Base-by-base conservation (phyloP, 2,113 vertebrate species). In the Ceuthmochares aereus region DNA sequence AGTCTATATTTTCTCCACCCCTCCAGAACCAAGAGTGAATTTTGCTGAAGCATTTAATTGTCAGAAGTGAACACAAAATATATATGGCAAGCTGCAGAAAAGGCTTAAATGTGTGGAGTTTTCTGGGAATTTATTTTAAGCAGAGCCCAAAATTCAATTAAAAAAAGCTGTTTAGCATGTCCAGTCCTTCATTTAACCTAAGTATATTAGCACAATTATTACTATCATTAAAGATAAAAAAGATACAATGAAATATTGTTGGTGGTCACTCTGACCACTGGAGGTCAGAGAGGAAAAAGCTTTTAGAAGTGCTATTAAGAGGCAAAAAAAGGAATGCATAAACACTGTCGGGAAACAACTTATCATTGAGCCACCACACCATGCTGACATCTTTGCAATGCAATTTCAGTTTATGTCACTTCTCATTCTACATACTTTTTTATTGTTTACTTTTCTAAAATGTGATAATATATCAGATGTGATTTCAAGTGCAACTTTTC, bases 31-130 rank as follows among this genome's bases (percentile, higher is more conserved):
- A 91, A 60, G 52, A 52, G 79, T 93, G 84, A 97, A 96, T 97
- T 98, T 96, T 97, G 67, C 78, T 96, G 96, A 97, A 84, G 47
- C 76, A 47, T 79, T 91, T 90, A 88, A 60, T 89, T 92, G 84
- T 96, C 91, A 95, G 69, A 72, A 95, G 27, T 59, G 88, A 96
- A 92, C 29, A 93, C 49, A 87, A 96, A 93, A 93, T 77, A 40
- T 32, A 82, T 88, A 96, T 96, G 83, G 43, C 42, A 91, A 95
- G 60, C 77, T 63, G 83, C 32, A 88, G 70, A 80, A 90, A 96
- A 95, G 69, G 23, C 67, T 94, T 55, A 95, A 91, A 82, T 89
- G 69, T 78, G 34, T 70, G 72, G 55, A 93, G 82, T 21, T 92
- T 95, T 87, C 85, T 86, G 51, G 5, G 42, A 91, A 85, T 91